phyloP scores from a whole-genome alignment of 2,113 vertebrate genomes.

The Poecile atricapillus region DNA sequence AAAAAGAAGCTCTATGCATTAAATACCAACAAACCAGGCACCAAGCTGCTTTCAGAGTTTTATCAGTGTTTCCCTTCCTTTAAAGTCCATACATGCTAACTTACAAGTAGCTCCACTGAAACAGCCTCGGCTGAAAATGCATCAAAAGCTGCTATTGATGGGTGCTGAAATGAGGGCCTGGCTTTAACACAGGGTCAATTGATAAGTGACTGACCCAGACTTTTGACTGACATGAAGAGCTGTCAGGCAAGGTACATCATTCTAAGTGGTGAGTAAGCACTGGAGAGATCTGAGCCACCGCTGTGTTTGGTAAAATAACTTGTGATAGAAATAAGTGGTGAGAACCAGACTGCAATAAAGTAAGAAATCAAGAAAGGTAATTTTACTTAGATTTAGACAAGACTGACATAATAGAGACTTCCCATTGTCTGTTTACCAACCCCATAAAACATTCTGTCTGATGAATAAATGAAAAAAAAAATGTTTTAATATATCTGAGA shows the following conservation, averaged over 20 bases:
- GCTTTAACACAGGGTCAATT: conserved; percentile 78
- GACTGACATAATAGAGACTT: neutral
- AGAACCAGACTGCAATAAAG: neutral
- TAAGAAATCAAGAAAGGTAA: neutral
- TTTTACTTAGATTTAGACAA: neutral
- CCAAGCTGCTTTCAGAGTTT: neutral
- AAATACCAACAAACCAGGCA: neutral
- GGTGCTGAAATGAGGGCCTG: conserved; percentile 73
- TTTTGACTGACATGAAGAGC: conserved; percentile 74
- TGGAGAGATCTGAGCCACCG: neutral
- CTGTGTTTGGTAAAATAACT: neutral
- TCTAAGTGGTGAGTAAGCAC: conserved; percentile 21
- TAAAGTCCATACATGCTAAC: neutral
- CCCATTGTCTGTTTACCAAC: neutral
- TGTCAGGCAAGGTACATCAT: conserved; percentile 63
- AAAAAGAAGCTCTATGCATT: neutral
- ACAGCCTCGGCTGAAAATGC: conserved; percentile 47
- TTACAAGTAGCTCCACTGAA: conserved; percentile 37
- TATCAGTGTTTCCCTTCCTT: conserved; percentile 14
- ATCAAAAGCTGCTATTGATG: conserved; percentile 75
- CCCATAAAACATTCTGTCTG: neutral
- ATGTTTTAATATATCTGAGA: neutral
- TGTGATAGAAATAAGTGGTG: neutral
- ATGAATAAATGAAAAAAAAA: neutral
- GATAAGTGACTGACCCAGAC: conserved; percentile 77